A percentile compares a stretch with the other conserved stretches of the same genome.
These are phyloP conservation scores for Beroe ovata DNA, from an alignment of 37 sponge, comb jelly and placozoan genomes.

Conservation along the genomic window DNA sequence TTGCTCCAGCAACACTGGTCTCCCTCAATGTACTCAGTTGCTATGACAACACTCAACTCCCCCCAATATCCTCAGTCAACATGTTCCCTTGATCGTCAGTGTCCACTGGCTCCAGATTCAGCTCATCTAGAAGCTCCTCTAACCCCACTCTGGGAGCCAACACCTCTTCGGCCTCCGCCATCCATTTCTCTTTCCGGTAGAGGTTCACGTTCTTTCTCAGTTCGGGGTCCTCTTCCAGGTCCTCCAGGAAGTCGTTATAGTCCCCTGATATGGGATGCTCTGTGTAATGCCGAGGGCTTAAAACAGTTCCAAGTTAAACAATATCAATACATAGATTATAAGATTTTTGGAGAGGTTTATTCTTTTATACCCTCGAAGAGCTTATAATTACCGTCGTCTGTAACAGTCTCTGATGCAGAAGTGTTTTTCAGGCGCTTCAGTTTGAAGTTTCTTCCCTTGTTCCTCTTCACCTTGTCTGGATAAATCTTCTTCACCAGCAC, in stretches of 20 bases:
- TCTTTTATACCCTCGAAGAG: too few relatives aligned
- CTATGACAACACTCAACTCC: not conserved
- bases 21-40: too few relatives aligned
- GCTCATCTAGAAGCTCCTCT: conserved; percentile 89
- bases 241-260: conserved; percentile 85
- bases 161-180: conserved; percentile 59
- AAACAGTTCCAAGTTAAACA: too few relatives aligned
- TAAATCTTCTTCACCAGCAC: conserved; percentile 92
- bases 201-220: conserved; percentile 87
- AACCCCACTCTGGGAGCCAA: conserved; percentile 80
- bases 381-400: conserved; percentile 55
- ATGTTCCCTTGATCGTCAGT: conserved; percentile 59
- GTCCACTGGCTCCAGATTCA: conserved; percentile 56
- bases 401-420: conserved; percentile 49
- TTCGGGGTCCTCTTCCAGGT: conserved; percentile 83
- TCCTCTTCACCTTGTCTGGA: conserved; percentile 82
- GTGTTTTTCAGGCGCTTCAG: conserved; percentile 76
- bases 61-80: conserved; percentile 19
- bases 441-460: conserved; percentile 84
- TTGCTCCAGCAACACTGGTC: too few relatives aligned
- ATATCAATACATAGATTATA: too few relatives aligned
- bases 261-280: conserved; percentile 68
- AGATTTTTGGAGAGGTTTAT: too few relatives aligned
- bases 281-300: too few relatives aligned
- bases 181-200: conserved; percentile 73